Percentiles rank a stretch among this genome's conserved stretches.
These are phyloP conservation scores for Drymonia ruficornis DNA, from an alignment of 2,888 invertebrate genomes.

Conservation along the genomic window DNA sequence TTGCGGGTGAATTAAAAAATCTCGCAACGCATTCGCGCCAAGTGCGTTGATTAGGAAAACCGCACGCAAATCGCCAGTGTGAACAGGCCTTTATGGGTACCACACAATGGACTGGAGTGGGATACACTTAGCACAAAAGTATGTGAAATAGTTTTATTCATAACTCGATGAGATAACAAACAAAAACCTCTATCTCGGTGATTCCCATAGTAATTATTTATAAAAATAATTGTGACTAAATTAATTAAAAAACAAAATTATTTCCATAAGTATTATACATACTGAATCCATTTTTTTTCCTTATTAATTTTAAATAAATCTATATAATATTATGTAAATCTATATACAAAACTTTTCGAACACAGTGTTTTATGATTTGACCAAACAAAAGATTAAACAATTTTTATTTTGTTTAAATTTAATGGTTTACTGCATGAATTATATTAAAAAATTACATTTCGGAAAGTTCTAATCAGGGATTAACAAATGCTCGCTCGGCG, in stretches of 20 bases:
- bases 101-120: too few species aligned
- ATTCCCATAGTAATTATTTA: background rate
- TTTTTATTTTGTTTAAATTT: slow-evolving; percentile 17
- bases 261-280: slow-evolving; percentile 12
- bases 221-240: slow-evolving; percentile 25
- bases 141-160: background rate
- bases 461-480: background rate
- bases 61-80: too few species aligned
- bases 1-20: too few species aligned
- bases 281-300: slow-evolving; percentile 16
- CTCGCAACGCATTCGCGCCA: too few species aligned
- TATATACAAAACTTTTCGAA: slow-evolving; percentile 32
- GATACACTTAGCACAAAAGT: background rate
- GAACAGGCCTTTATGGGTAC: too few species aligned
- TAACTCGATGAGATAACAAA: background rate
- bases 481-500: slow-evolving; percentile 2
- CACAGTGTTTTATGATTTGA: slow-evolving; percentile 22
- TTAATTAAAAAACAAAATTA: slow-evolving; percentile 20
- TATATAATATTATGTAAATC: slow-evolving; percentile 25
- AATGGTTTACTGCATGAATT: too few species aligned
- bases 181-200: slow-evolving; percentile 2
- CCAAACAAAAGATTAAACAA: slow-evolving; percentile 6
- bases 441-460: too few species aligned
- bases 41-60: too few species aligned
- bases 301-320: slow-evolving; percentile 29